Percentiles rank a stretch among this genome's conserved stretches.
Conservation (phyloP, 2,797 vertebrate species). For the Rallus crepitans region DNA sequence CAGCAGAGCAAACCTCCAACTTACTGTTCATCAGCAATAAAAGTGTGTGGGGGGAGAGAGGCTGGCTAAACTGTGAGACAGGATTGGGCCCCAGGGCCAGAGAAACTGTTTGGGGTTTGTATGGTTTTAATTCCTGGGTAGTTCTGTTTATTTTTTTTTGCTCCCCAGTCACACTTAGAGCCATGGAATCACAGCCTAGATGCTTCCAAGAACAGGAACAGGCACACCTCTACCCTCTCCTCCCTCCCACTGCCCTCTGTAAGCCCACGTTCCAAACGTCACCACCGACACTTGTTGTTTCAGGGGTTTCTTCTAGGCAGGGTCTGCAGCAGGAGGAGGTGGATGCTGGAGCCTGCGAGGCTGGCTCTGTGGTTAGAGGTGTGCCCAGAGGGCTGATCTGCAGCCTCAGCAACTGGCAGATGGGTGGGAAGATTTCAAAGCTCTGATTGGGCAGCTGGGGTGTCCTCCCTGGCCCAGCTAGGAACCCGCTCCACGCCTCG, state of each 20-base stretch:
- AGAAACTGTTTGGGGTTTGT: not conserved
- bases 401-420: not conserved
- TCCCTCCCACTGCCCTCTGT: not conserved
- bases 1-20: not conserved
- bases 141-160: not conserved
- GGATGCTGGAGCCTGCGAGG: not conserved
- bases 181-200: not conserved
- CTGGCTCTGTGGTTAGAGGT: not conserved
- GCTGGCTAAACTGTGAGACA: not conserved
- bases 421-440: not conserved
- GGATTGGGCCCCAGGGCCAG: not conserved
- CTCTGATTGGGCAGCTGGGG: not conserved
- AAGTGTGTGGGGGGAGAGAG: not conserved
- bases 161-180: not conserved
- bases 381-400: not conserved
- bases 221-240: not conserved
- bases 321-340: not conserved
- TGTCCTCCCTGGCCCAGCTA: not conserved
- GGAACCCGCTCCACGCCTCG: not conserved
- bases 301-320: not conserved
- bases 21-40: not conserved
- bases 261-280: not conserved
- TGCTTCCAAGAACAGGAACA: not conserved
- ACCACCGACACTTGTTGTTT: not conserved
- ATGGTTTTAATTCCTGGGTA: not conserved